A percentile compares a stretch with the other conserved stretches of the same genome.
phyloP scores from a whole-genome alignment of 2,888 invertebrate genomes.

The Hipparchia semele region DNA sequence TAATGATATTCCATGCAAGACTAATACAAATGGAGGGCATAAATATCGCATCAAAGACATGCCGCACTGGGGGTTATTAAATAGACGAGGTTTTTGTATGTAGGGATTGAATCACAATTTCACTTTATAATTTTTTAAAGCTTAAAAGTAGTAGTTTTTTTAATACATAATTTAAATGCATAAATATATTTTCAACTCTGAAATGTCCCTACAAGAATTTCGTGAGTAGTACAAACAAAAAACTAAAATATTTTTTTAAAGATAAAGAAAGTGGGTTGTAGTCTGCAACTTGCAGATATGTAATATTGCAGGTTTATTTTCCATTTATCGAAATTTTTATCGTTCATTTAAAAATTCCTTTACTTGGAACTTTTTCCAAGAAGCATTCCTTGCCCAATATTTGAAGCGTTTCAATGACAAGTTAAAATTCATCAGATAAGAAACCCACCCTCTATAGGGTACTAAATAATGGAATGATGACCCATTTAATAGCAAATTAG shows the following conservation, averaged over 20 bases:
- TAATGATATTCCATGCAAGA: constrained; percentile 21
- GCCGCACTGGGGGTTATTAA: constrained; percentile 3
- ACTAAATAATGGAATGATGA: constrained; percentile 65
- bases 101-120: no score
- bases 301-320: no score
- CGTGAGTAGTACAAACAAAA: no score
- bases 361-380: background rate
- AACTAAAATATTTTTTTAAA: no score
- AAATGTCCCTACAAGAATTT: no score
- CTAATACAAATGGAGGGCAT: constrained; percentile 20
- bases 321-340: no score
- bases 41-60: constrained; percentile 20
- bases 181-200: no score
- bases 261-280: background rate
- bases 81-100: constrained; percentile 4
- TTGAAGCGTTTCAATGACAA: constrained; percentile 66
- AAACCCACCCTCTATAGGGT: constrained; percentile 61
- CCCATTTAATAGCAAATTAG: constrained; percentile 81
- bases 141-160: no score
- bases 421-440: constrained; percentile 76
- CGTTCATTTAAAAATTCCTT: background rate
- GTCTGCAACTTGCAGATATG: no score
- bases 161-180: no score
- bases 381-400: constrained; percentile 60
- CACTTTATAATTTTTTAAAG: background rate